Evolutionary conservation across 1,140 invertebrate species (phyloP), one percentile per base, ranked within the genome.

Genomic region (Dryas iulia): DNA sequence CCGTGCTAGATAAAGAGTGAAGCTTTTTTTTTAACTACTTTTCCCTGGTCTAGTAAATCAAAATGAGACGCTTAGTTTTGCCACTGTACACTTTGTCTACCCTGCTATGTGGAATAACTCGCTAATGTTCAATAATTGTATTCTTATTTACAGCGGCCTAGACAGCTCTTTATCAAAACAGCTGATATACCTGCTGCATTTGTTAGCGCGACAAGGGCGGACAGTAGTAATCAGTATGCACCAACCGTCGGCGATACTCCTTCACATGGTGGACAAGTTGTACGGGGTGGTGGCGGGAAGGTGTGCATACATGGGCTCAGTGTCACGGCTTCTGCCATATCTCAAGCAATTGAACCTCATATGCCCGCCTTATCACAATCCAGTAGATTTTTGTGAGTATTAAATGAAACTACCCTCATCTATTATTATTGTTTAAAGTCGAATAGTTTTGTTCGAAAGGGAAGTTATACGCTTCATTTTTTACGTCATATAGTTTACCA

Each of bases 181-280:
- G 81, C 96, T 97, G 81, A 95, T 99, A 65, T 94, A 94, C 39
- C 84, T 98, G 24, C 90, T 98, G 21, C 95, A 97, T 89, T 94
- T 95, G 64, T 86, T 99, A 54, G 97, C 98, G 0, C 89, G 94
- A 7, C 97, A 98, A 79, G 97, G 97, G 1, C 93, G 98, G 33
- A 98, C 97, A 0, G 95, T 99, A 28, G 95, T 99, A 56, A 98
- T 97, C 78, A 97, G 96, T 4, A 98, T 99, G 78, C 98, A 98
- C 90, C 98, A 99, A 81, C 98, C 98, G 0, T 97, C 96, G 68
- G 96, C 97, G 1, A 93, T 95, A 31, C 93, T 98, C 1, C 97
- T 98, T 78, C 95, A 96, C 77, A 97, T 97, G 94, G 97, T 98
- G 87, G 97, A 99, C 89, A 95, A 97, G 86, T 82, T 98, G 7